Conservation (phyloP, 2,888 invertebrate genomes). For the Aquatica leii region DNA sequence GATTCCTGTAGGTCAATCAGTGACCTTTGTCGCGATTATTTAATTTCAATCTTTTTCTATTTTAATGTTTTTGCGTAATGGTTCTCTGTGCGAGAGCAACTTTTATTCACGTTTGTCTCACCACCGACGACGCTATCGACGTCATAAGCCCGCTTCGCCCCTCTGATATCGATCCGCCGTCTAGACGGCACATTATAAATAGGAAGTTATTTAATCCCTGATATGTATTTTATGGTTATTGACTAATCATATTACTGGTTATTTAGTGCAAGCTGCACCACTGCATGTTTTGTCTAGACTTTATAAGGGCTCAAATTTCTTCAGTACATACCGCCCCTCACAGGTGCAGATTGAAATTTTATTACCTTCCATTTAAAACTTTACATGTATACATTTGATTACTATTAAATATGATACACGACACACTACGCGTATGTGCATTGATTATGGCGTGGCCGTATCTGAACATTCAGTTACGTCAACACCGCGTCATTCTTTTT, state of each 20-base stretch:
- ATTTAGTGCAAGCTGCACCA: slow-evolving; percentile 36
- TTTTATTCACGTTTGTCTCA: slow-evolving; percentile 17
- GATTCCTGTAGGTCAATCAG: too few relatives aligned
- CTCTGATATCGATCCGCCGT: slow-evolving; percentile 46
- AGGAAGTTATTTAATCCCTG: slow-evolving; percentile 52
- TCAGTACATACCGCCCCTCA: slow-evolving; percentile 15
- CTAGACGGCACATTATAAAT: slow-evolving; percentile 55
- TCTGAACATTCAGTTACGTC: not conserved
- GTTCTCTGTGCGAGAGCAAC: not conserved
- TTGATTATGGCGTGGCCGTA: not conserved
- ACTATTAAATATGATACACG: slow-evolving; percentile 1
- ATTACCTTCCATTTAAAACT: not conserved
- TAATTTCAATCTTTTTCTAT: too few relatives aligned
- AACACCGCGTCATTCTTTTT: not conserved
- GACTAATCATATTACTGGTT: slow-evolving; percentile 50
- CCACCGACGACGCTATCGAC: slow-evolving; percentile 27
- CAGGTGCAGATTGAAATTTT: slow-evolving; percentile 9
- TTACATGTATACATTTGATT: not conserved
- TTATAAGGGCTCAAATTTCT: slow-evolving; percentile 22
- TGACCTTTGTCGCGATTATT: too few relatives aligned
- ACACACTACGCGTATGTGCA: not conserved
- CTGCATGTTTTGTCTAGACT: slow-evolving; percentile 40
- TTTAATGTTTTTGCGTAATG: not conserved
- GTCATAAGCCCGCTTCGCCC: slow-evolving; percentile 37
- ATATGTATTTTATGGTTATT: slow-evolving; percentile 53